A percentile compares a stretch with the other conserved stretches of the same genome.
Evolutionary conservation across 2,113 vertebrate genomes (phyloP).

Genomic region (Haemorhous mexicanus): DNA sequence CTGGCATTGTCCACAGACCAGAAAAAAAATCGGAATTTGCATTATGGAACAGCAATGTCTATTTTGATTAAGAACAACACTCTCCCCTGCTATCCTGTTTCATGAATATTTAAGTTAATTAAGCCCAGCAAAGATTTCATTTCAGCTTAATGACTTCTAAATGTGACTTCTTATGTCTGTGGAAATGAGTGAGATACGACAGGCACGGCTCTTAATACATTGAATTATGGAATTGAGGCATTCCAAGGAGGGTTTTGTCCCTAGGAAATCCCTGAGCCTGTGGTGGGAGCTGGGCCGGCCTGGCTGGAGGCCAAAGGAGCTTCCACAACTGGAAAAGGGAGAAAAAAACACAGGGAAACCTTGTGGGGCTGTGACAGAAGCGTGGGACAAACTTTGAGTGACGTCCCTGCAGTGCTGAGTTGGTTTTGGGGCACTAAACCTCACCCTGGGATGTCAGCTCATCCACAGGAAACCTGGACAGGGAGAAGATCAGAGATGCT

Average conservation of each 20-base stretch:
- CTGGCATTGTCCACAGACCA: not conserved
- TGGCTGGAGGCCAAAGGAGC: not conserved
- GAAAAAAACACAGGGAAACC: not conserved
- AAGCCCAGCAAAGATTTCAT: slow-evolving; percentile 66
- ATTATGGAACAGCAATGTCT: slow-evolving; percentile 46
- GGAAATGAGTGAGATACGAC: slow-evolving; percentile 45
- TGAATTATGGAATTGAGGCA: not conserved
- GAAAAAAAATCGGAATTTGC: slow-evolving; percentile 10
- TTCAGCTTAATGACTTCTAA: slow-evolving; percentile 69
- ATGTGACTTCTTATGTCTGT: slow-evolving; percentile 35
- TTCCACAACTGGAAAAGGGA: not conserved
- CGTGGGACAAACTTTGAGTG: not conserved
- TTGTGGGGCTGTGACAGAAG: not conserved
- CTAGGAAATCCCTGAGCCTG: not conserved
- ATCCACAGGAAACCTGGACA: fast-evolving
- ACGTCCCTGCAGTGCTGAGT: not conserved
- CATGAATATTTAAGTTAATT: slow-evolving; percentile 75
- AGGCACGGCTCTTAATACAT: slow-evolving; percentile 3
- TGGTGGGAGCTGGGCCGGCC: not conserved
- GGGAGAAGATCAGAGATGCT: not conserved
- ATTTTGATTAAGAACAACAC: slow-evolving; percentile 66
- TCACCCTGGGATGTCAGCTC: not conserved
- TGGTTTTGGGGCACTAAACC: fast-evolving
- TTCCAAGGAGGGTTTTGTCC: not conserved
- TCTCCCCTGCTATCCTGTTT: slow-evolving; percentile 11